Conservation (phyloP, 2,113 vertebrate species). For the Hemibagrus wyckioides region DNA sequence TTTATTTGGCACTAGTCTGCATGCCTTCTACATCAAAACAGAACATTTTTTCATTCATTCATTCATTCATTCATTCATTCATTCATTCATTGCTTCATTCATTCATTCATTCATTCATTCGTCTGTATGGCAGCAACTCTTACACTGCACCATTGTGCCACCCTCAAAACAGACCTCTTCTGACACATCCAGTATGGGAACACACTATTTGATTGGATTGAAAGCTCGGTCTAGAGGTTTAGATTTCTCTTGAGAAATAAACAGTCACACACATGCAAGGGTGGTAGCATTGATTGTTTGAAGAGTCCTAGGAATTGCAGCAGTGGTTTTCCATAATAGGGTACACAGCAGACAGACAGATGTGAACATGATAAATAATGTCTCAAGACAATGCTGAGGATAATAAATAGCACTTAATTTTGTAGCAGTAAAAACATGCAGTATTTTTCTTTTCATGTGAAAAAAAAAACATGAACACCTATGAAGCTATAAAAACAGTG, state of each 20-base stretch:
- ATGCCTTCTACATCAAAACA: not conserved
- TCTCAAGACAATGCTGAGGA: constrained; percentile 3
- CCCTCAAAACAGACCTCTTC: not conserved
- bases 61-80: not conserved
- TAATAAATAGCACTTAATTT: not conserved
- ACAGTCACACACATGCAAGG: not conserved
- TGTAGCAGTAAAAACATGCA: not conserved
- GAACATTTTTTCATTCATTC: not conserved
- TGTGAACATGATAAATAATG: not conserved
- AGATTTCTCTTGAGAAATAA: constrained; percentile 5
- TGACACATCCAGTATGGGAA: not conserved
- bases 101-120: not conserved
- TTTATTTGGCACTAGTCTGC: not conserved
- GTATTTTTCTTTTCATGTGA: not conserved
- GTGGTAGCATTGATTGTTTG: not conserved
- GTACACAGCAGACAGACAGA: not conserved
- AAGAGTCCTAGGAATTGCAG: constrained; percentile 23
- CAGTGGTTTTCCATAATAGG: not conserved
- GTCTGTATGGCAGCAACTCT: not conserved
- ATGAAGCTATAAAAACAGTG: not conserved
- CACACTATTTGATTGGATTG: not conserved
- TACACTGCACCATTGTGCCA: not conserved
- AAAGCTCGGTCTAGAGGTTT: not conserved
- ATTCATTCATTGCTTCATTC: too few relatives aligned
- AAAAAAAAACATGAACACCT: not conserved